Evolutionary conservation across 2,797 vertebrate genomes (phyloP).

Genomic region (Enoplosus armatus): DNA sequence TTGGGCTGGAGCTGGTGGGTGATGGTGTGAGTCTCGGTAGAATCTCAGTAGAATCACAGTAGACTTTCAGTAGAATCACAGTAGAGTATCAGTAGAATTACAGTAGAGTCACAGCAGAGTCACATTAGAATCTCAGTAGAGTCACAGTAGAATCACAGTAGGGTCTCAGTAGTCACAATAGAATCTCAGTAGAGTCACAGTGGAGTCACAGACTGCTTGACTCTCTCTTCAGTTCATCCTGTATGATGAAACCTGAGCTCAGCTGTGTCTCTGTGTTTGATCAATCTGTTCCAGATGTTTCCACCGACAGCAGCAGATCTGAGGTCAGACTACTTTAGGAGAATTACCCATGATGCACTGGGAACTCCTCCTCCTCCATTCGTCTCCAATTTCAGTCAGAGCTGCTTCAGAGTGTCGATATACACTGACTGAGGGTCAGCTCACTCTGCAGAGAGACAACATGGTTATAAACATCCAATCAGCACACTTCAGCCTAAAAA

Average conservation of each 20-base stretch:
- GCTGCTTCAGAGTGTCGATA: background rate
- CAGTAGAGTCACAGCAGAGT: too few species aligned
- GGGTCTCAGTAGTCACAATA: too few species aligned
- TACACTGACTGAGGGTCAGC: constrained; percentile 5
- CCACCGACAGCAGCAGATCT: constrained; percentile 9
- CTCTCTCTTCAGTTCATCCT: background rate
- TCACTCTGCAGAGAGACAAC: background rate
- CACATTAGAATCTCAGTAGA: too few species aligned
- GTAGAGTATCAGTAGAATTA: too few species aligned
- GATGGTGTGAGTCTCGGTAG: too few species aligned
- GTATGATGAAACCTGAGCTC: background rate
- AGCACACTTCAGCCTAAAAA: background rate
- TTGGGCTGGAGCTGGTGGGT: too few species aligned
- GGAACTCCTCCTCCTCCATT: background rate
- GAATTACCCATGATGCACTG: constrained; percentile 15
- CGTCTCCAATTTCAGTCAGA: too few species aligned
- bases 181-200: too few species aligned
- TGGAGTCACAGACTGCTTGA: background rate
- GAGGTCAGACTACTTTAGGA: constrained; percentile 4
- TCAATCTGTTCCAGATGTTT: constrained; percentile 24
- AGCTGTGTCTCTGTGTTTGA: constrained; percentile 25
- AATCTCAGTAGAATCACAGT: too few species aligned
- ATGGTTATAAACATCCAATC: constrained; percentile 14
- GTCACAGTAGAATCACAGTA: too few species aligned
- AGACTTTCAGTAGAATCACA: too few species aligned